These are phyloP conservation scores for Bursaphelenchus mucronatus DNA, from an alignment of 1,140 invertebrate genomes.

Conservation along the genomic window DNA sequence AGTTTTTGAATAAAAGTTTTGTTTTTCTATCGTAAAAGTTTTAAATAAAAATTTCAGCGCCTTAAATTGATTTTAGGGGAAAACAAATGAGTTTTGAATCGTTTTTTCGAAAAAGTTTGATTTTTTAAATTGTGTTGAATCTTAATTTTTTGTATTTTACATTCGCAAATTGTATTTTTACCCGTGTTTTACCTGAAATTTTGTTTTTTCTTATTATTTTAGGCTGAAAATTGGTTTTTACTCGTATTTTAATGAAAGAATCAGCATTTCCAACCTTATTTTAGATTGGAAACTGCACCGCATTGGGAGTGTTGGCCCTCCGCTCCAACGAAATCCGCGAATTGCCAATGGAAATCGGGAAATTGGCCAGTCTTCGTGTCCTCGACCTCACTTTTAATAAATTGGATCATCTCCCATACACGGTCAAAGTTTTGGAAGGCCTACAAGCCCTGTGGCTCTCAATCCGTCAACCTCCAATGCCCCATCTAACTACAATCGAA, in stretches of 20 bases:
- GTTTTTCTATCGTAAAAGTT: too few relatives aligned
- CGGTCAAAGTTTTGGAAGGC: constrained; percentile 80
- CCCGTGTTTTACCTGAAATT: too few relatives aligned
- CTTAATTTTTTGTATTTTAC: background rate
- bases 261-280: constrained; percentile 92
- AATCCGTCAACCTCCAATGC: constrained; percentile 91
- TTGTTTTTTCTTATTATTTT: too few relatives aligned
- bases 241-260: constrained; percentile 68
- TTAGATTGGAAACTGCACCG: constrained; percentile 64
- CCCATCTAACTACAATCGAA: constrained; percentile 86
- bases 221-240: too few relatives aligned
- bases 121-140: background rate
- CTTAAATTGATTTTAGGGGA: too few relatives aligned
- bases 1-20: constrained; percentile 51
- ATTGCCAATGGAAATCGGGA: constrained; percentile 85
- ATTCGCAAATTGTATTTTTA: too few relatives aligned
- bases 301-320: constrained; percentile 84
- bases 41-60: too few relatives aligned
- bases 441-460: constrained; percentile 97
- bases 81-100: too few relatives aligned
- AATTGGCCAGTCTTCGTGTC: constrained; percentile 85
- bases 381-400: constrained; percentile 94
- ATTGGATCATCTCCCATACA: constrained; percentile 88
- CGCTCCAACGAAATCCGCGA: constrained; percentile 87
- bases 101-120: too few relatives aligned